These are phyloP conservation scores for Rafetus swinhoei DNA, from an alignment of 2,113 vertebrate species.

Conservation along the genomic window DNA sequence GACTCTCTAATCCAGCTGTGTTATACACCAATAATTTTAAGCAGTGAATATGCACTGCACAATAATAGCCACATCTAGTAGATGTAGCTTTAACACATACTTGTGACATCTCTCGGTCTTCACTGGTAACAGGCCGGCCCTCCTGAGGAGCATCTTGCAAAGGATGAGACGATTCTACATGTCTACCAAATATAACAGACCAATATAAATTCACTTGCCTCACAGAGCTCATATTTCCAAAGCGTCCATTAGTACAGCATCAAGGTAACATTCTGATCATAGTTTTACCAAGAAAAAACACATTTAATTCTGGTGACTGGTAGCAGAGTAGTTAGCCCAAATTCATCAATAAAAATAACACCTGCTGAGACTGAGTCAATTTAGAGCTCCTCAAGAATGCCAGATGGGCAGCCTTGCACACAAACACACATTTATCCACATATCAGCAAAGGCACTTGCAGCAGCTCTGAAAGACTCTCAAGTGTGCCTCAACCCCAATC, in stretches of 20 bases:
- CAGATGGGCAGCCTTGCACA: not conserved
- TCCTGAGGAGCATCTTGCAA: conserved; percentile 71
- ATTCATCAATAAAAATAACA: not conserved
- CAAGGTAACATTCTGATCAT: not conserved
- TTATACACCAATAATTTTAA: not conserved
- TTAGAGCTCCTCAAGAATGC: not conserved
- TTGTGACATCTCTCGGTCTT: conserved; percentile 66
- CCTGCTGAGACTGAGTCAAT: not conserved
- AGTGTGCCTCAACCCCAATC: not conserved
- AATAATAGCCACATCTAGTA: accelerated
- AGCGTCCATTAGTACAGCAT: accelerated
- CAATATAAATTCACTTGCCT: not conserved
- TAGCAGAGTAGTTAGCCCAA: not conserved
- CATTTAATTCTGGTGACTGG: not conserved
- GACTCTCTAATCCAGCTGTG: not conserved
- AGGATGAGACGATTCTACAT: conserved; percentile 59
- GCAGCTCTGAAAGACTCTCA: not conserved
- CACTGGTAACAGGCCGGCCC: conserved; percentile 38
- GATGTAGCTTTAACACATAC: not conserved
- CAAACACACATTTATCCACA: not conserved
- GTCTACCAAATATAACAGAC: not conserved
- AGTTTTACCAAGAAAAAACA: not conserved
- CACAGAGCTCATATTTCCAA: not conserved
- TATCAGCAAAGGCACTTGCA: accelerated
- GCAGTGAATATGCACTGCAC: not conserved